Percentiles rank a stretch among this genome's conserved stretches.
Evolutionary conservation across 1,140 invertebrate species (phyloP).

Genomic region (Sarcophaga bullata): DNA sequence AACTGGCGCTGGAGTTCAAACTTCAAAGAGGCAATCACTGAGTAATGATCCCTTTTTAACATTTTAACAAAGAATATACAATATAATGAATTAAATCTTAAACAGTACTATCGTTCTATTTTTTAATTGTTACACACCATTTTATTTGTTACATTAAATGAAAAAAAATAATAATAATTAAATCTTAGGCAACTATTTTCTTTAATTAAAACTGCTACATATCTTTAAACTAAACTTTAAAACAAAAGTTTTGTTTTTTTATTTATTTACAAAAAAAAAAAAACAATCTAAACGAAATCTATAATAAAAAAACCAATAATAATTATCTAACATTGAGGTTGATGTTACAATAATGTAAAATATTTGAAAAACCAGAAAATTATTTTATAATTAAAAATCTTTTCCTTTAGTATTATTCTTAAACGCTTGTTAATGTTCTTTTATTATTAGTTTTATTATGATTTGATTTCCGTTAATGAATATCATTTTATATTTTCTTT

Average conservation of each 20-base stretch:
- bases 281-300: conserved; percentile 15
- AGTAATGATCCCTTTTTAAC: conserved; percentile 67
- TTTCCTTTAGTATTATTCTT: conserved; percentile 41
- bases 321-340: conserved; percentile 28
- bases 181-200: conserved; percentile 18
- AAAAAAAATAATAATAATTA: conserved; percentile 36
- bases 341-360: conserved; percentile 48
- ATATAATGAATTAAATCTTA: not conserved
- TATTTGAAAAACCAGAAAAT: conserved; percentile 42
- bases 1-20: conserved; percentile 93
- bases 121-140: conserved; percentile 22
- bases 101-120: conserved; percentile 26
- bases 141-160: not conserved
- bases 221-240: too few species aligned
- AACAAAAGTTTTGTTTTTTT: not conserved
- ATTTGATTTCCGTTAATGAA: too few species aligned
- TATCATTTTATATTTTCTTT: conserved; percentile 18
- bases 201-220: conserved; percentile 15
- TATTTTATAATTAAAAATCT: conserved; percentile 4
- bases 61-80: conserved; percentile 14
- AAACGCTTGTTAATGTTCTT: conserved; percentile 38
- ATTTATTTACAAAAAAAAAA: conserved; percentile 42
- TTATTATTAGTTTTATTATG: conserved; percentile 7
- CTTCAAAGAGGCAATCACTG: conserved; percentile 92
- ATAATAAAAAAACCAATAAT: conserved; percentile 31